Conservation (phyloP, 2,113 vertebrate species). For the Charadrius vociferus region DNA sequence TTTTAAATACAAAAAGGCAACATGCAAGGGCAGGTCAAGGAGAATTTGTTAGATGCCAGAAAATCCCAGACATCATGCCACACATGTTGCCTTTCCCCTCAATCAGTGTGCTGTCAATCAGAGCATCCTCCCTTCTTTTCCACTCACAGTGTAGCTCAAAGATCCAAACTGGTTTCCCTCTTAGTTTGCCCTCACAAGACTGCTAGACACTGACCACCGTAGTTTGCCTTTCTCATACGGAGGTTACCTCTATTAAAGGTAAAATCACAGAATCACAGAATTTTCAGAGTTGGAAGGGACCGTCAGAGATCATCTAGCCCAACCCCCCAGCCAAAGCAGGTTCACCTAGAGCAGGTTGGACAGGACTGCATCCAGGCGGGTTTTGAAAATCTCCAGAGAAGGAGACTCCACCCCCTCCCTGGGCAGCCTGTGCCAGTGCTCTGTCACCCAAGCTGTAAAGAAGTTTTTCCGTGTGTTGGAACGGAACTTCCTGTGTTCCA, state of each 20-base stretch:
- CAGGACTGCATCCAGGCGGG: no score
- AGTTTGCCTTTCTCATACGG: neutral
- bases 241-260: neutral
- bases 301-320: no score
- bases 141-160: neutral
- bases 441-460: no score
- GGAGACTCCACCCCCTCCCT: no score
- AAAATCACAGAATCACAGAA: no score
- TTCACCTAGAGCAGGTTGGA: no score
- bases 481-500: no score
- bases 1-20: neutral
- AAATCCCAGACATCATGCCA: neutral
- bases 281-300: no score
- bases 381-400: no score
- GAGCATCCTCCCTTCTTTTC: neutral
- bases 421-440: no score
- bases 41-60: neutral
- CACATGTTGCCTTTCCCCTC: neutral
- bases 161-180: neutral
- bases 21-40: neutral
- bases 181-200: neutral
- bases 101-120: neutral
- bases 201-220: fast-evolving
- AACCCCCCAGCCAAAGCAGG: no score
- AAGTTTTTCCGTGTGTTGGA: no score